Base-by-base conservation (phyloP, 1,140 invertebrate species). In the Cataglyphis hispanica region DNA sequence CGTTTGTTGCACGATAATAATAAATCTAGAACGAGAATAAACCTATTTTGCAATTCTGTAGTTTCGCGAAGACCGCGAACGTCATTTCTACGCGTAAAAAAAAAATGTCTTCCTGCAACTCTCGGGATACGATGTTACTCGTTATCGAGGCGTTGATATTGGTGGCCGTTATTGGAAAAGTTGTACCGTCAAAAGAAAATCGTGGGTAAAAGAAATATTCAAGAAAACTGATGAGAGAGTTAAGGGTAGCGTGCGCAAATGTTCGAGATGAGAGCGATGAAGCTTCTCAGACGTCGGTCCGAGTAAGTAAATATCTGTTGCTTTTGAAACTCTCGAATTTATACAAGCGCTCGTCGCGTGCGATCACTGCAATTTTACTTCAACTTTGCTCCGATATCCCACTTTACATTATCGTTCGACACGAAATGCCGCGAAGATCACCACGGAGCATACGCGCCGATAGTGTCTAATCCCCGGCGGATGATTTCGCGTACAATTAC, bases 1-100 rank as follows among this genome's bases (percentile, higher is more conserved):
- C 46, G 77, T 81, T 60, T 72, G 78, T 83, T 72, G 22, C 16
- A 72, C 13, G 16, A 53, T 19, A 72, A 72, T 83, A 72, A 83
- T 83, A 83, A 83, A 83, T 83, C 78, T 43, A 34, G 67, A 72
- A 83, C 53, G 37, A 72, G 78, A 37, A 83, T 53, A 83, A 43
- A 19, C 53, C 34, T 19, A 50, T 19, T 46, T 13, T 22, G 64
- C 13, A 37, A 31, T 56, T 19, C 37, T 10, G 19, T 34, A 13
- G 13, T 3, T 50, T 11, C 8, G 43, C 19, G 31, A 67, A 34
- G 66, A 81, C 25, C 34, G 53, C 34, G 67, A 74, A 37, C 61
- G 40, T 72, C 67, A 37, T 83, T 60, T 46, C 37, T 40, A 58
- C 66, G 19, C 53, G 25, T 7, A 22, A 19, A 50, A 19, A 50